Conservation (phyloP, 2,113 vertebrate species). For the Loxodonta africana region DNA sequence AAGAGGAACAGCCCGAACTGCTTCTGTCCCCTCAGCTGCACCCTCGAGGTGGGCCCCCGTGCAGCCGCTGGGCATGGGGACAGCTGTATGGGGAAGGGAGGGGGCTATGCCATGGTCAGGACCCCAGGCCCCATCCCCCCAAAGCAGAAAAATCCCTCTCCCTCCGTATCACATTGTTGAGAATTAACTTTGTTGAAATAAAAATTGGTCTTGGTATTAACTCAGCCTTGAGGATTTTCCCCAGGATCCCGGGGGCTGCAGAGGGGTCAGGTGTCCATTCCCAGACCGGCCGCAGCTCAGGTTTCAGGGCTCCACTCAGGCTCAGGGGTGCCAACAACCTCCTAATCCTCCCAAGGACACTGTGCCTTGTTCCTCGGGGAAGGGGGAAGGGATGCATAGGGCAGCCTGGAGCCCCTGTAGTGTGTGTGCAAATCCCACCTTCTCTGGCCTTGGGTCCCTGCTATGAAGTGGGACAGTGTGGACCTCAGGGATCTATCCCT, state of each 20-base stretch:
- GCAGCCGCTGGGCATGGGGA: constrained; percentile 82
- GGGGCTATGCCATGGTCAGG: background rate
- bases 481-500: background rate
- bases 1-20: too few species aligned
- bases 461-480: background rate
- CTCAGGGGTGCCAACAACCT: constrained; percentile 52
- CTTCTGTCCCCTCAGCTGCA: background rate
- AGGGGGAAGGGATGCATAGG: background rate
- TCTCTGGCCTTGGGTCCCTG: background rate
- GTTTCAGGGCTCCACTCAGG: constrained; percentile 49
- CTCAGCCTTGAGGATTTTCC: constrained; percentile 81
- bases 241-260: constrained; percentile 63
- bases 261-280: constrained; percentile 78
- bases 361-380: background rate
- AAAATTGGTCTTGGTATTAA: constrained; percentile 87
- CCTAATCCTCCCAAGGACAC: background rate
- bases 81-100: constrained; percentile 84
- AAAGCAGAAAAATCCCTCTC: constrained; percentile 74
- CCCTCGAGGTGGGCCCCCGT: background rate
- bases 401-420: background rate
- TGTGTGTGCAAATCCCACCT: background rate
- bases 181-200: constrained; percentile 87
- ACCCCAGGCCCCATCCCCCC: background rate
- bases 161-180: constrained; percentile 82
- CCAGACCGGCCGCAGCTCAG: constrained; percentile 62